These are phyloP conservation scores for Drosophila arizonae DNA, from an alignment of 1,140 invertebrate genomes.

Conservation along the genomic window DNA sequence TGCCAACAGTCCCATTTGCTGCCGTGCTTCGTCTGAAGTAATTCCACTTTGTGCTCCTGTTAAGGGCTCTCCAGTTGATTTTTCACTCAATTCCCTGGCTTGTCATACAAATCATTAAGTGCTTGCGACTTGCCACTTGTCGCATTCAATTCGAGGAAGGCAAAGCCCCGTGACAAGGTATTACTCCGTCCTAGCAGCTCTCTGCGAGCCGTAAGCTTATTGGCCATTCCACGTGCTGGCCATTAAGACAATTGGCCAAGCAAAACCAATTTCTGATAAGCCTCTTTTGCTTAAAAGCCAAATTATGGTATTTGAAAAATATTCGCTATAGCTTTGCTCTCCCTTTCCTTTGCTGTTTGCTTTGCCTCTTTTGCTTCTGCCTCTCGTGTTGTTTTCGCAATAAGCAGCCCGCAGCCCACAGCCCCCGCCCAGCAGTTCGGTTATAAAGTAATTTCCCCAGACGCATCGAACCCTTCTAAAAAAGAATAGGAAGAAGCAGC, in stretches of 20 bases:
- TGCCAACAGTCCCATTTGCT: background rate
- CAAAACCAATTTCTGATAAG: conserved; percentile 80
- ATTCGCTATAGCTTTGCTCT: conserved; percentile 52
- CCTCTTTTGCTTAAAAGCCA: conserved; percentile 79
- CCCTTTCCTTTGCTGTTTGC: conserved; percentile 13
- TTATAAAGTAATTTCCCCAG: conserved; percentile 77
- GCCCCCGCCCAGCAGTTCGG: conserved; percentile 4
- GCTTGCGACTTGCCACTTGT: conserved; percentile 15
- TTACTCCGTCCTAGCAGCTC: background rate
- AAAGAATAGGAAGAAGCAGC: conserved; percentile 23
- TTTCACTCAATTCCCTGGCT: conserved; percentile 18
- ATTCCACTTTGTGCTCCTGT: background rate
- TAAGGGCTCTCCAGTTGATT: conserved; percentile 11
- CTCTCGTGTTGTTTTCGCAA: conserved; percentile 12
- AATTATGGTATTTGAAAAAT: conserved; percentile 77
- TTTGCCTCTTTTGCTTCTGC: background rate
- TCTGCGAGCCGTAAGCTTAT: conserved; percentile 38
- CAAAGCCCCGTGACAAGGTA: conserved; percentile 13
- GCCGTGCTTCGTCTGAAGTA: background rate
- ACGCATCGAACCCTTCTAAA: conserved; percentile 69
- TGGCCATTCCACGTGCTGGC: conserved; percentile 57
- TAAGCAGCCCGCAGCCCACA: conserved; percentile 4
- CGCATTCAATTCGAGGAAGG: conserved; percentile 22
- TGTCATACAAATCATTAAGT: conserved; percentile 25
- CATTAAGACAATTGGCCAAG: conserved; percentile 78